Base-by-base conservation (phyloP, 2,113 vertebrate species). In the Neodontobutis hainanensis region DNA sequence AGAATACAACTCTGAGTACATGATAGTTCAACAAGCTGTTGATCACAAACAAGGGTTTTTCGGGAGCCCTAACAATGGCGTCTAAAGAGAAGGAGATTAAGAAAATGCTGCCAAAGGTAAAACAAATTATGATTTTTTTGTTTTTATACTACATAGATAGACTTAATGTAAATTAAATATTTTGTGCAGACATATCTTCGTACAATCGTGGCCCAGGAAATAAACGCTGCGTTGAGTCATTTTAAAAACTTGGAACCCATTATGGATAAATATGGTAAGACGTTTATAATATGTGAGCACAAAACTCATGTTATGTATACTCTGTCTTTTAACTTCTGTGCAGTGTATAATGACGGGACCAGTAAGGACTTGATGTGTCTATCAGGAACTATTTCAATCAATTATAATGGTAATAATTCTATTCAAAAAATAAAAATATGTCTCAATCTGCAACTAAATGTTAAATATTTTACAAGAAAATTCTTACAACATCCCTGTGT, bases 331-430 rank as follows among this genome's bases (percentile, higher is more conserved):
- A 70, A 8, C 19, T 43, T 19, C 10, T 43, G 2, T 61, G 19
- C 85, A 99, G 97, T 98, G 85, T 98, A 96, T 90, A 97, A 95
- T 15, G 94, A 98, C 68, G 97, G 96, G 62, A 93, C 89, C 51
- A 90, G 85, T 16, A 94, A 93, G 46, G 84, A 92, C 70, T 78
- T 98, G 80, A 94, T 98, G 90, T 94, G 92, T 80, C 92, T 99
- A 57, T 92, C 85, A 5, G 96, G 96, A 87, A 97, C 94, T 42
- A 92, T 98, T 84, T 92, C 94, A 59, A 92, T 94, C 70, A 66
- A 73, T 70, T 94, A 88, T 75, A 77, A 84, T 83, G 94, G 96
- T 97, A 92, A 81, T 19, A 6, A 8, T 43, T 12, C 9, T 47
- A 5, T 35, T 6, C 14, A 15, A 15, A 65, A 40, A 10, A 5